Conservation (phyloP, 1,140 invertebrate species). For the Acromyrmex echinatior region DNA sequence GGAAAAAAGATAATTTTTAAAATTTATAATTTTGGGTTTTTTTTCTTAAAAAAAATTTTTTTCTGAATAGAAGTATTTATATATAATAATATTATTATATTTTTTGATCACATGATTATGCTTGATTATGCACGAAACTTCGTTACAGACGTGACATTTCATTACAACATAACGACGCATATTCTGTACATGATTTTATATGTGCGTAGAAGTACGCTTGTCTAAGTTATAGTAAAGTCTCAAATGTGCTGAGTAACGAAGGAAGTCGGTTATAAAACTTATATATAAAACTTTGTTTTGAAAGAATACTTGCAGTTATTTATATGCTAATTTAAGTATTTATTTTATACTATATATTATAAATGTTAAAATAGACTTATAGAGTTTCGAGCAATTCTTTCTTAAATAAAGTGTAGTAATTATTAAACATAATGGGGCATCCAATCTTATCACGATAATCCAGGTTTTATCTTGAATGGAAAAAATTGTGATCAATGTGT, state of each 20-base stretch:
- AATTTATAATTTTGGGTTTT: neutral
- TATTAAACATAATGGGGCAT: too few relatives aligned
- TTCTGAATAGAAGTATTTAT: neutral
- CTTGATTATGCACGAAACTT: neutral
- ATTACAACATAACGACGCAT: slow-evolving; percentile 12
- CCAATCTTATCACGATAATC: too few relatives aligned
- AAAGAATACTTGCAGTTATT: slow-evolving; percentile 32
- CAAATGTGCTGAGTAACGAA: neutral
- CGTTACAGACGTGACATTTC: neutral
- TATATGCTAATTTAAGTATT: slow-evolving; percentile 13
- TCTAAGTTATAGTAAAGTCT: slow-evolving; percentile 13
- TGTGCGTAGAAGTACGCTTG: slow-evolving; percentile 6
- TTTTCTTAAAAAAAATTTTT: neutral
- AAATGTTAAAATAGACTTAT: too few relatives aligned
- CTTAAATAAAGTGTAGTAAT: too few relatives aligned
- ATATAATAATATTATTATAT: neutral
- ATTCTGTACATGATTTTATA: neutral
- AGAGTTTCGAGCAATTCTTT: too few relatives aligned
- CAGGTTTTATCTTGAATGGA: neutral
- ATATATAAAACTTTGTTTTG: neutral
- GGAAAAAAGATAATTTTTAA: neutral
- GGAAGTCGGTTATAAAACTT: slow-evolving; percentile 1
- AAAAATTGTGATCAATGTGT: neutral
- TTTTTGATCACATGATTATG: neutral
- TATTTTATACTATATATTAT: neutral